Evolutionary conservation across 1,140 invertebrate species (phyloP), one percentile per base, ranked within the genome.

Genomic region (Melipona quadrifasciata): DNA sequence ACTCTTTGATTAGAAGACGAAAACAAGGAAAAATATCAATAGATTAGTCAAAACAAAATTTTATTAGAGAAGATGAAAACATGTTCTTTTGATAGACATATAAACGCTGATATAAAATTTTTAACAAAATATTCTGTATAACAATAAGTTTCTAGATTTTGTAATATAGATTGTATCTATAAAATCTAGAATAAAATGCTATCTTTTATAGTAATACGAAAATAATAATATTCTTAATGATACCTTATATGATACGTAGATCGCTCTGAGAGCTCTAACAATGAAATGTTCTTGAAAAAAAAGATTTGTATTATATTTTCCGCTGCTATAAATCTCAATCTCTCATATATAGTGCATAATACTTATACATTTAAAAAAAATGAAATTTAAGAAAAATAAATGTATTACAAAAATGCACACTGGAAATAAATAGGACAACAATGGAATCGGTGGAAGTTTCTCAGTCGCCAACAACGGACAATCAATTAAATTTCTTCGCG

Each of bases 401-500:
- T 71, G 34, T n/a, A 27, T 73, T 27, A 80, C 10, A 72, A 61
- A 47, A 82, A 76, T 47, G 17, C 51, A 67, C 6, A 12, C 8
- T 31, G 4, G 39, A 27, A 67, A 65, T 57, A 76, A 76, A 75
- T 82, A 75, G 17, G 12, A 55, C 47, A 57, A 14, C 34, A 61
- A 47, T 39, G 47, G 24, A 39, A 55, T 57, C 17, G 21, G 21
- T n/a, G 31, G 24, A 57, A 80, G 11, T 39, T n/a, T 31, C 17
- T n/a, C 16, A 57, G 4, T 55, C 11, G 39, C 21, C 10, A 39
- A 16, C 55, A 70, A 31, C 2, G 39, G 17, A 31, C 27, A 1
- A 16, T 84, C 47, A 84, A 24, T 80, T 75, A 6, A 39, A 10
- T 80, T 74, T 81, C 21, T 74, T 85, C 6, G 39, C 39, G 39